phyloP scores from a whole-genome alignment of 2,797 vertebrate genomes.

The Scolopax bukidnonensis region DNA sequence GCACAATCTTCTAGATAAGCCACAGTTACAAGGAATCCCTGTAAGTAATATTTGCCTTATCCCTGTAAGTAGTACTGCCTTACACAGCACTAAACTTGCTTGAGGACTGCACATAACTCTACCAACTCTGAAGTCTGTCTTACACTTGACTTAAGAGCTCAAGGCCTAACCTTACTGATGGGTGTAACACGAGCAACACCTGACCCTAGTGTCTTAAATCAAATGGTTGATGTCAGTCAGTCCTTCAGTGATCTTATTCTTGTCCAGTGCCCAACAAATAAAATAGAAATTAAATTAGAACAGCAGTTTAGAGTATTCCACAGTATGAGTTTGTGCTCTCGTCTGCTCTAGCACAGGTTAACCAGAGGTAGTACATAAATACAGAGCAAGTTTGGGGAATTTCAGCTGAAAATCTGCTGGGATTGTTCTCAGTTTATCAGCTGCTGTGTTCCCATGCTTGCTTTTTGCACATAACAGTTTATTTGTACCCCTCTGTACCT shows the following conservation, averaged over 20 bases:
- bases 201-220: not conserved
- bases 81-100: not conserved
- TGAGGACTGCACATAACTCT: not conserved
- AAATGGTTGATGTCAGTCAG: not conserved
- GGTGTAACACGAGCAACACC: not conserved
- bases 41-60: constrained; percentile 85
- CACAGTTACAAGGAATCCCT: constrained; percentile 98
- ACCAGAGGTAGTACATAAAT: not conserved
- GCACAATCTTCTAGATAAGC: constrained; percentile 99
- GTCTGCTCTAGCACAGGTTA: not conserved
- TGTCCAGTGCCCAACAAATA: not conserved
- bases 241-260: not conserved
- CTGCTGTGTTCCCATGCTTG: not conserved
- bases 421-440: not conserved
- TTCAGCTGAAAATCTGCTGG: not conserved
- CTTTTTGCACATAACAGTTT: not conserved
- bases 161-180: not conserved
- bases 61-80: constrained; percentile 85
- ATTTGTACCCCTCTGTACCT: not conserved
- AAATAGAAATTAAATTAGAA: not conserved
- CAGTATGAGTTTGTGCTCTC: not conserved
- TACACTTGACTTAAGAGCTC: not conserved
- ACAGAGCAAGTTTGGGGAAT: not conserved
- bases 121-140: not conserved
- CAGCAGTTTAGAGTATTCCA: not conserved